Evolutionary conservation across 2,888 invertebrate genomes (phyloP), one percentile per base, ranked within the genome.

Genomic region (Lydus trimaculatus): DNA sequence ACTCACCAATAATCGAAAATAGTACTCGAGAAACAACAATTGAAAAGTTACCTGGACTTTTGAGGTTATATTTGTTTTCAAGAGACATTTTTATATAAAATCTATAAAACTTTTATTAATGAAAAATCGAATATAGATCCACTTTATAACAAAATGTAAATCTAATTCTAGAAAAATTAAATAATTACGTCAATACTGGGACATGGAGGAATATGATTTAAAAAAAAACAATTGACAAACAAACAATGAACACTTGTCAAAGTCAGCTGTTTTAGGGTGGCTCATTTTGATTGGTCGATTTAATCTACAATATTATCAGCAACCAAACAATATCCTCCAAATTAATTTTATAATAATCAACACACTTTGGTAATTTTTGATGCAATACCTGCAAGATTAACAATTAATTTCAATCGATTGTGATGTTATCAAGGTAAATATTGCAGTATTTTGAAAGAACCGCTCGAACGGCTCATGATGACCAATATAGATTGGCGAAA

Each of bases 41-140:
- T 17, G 2, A 25, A 43, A 31, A 1, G n/a, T 2, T 83, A 90
- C 90, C 89, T 77, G 89, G 90, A 78, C 89, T 90, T 81, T 88
- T 89, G 58, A 87, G 85, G 78, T 89, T 90, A 80, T 90, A 90
- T 80, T 89, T 88, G 31, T 84, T 85, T 82, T 88, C 88, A 79
- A 88, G 82, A 69, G 85, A 83, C 87, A 87, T 87, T 70, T 77
- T 65, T n/a, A n/a, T n/a, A 17, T 31, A 52, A 39, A 25, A 15
- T 25, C 25, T 15, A 48, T 6, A 13, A 20, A 11, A 20, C 13
- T 56, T 13, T 56, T 5, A 56, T 20, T 17, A 25, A 56, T 6
- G 17, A 48, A 56, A 25, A 25, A 0, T 11, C 25, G 11, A 56
- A 13, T 25, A 52, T 23, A 52, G 2, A 6, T 17, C 6, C 3